Evolutionary conservation across 2,888 invertebrate species (phyloP).

Genomic region (Diarsia mendica): DNA sequence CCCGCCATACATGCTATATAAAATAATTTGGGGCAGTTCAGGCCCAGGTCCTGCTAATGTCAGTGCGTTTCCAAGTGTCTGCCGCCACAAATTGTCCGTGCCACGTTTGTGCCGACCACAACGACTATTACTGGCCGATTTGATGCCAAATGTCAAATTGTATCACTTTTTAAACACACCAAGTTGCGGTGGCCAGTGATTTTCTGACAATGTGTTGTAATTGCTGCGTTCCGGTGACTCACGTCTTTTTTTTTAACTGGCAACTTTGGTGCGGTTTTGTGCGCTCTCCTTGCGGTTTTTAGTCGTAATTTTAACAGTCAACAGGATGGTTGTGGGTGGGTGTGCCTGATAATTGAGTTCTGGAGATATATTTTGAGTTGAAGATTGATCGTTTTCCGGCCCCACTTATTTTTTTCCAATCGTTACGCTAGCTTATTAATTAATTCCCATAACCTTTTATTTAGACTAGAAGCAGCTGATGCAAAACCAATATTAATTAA

Average conservation of each 20-base stretch:
- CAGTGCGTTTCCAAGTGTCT: slow-evolving; percentile 56
- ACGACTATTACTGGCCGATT: slow-evolving; percentile 59
- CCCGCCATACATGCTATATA: slow-evolving; percentile 15
- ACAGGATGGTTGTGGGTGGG: slow-evolving; percentile 55
- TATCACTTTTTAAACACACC: slow-evolving; percentile 64
- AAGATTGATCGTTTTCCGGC: slow-evolving; percentile 3
- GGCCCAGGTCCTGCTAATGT: slow-evolving; percentile 52
- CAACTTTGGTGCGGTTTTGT: slow-evolving; percentile 56
- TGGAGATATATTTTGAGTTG: slow-evolving; percentile 4
- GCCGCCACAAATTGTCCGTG: slow-evolving; percentile 62
- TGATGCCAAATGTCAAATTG: slow-evolving; percentile 68
- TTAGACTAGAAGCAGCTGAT: slow-evolving; percentile 40
- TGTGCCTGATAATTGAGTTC: slow-evolving; percentile 45
- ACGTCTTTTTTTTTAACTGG: slow-evolving; percentile 50
- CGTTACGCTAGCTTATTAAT: slow-evolving; percentile 2
- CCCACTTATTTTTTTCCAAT: neutral
- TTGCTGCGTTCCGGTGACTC: slow-evolving; percentile 66
- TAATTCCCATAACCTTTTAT: slow-evolving; percentile 28
- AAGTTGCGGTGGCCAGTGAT: slow-evolving; percentile 65
- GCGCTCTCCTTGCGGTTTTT: slow-evolving; percentile 65
- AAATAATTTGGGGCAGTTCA: slow-evolving; percentile 49
- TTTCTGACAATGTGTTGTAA: slow-evolving; percentile 83
- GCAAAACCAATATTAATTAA: slow-evolving; percentile 35
- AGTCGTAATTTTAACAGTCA: slow-evolving; percentile 63
- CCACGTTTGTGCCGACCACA: slow-evolving; percentile 57